Conservation (phyloP, 2,113 vertebrate species). For the Halcyon malimbica region DNA sequence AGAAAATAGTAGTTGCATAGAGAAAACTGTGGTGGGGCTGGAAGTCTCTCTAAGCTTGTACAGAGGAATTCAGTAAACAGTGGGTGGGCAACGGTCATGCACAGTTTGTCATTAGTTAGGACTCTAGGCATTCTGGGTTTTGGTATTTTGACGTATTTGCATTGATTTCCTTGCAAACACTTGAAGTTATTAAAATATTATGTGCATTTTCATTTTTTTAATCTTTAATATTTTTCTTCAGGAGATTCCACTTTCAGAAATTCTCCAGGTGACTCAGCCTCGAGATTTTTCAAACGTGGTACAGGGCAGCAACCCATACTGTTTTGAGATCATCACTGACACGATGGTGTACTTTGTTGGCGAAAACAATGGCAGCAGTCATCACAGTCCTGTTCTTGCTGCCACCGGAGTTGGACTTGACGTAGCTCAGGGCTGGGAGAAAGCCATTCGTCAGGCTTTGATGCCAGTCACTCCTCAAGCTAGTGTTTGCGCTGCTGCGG, state of each 20-base stretch:
- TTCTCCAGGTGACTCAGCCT: constrained; percentile 91
- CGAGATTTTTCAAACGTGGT: constrained; percentile 85
- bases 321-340: constrained; percentile 98
- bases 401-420: constrained; percentile 92
- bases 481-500: constrained; percentile 86
- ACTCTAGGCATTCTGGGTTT: background rate
- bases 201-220: constrained; percentile 38
- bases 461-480: constrained; percentile 98
- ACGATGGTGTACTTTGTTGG: constrained; percentile 98
- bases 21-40: background rate
- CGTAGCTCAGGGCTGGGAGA: constrained; percentile 96
- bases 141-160: background rate
- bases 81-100: background rate
- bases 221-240: constrained; percentile 72
- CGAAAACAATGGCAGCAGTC: constrained; percentile 88
- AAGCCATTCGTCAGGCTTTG: constrained; percentile 95
- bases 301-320: constrained; percentile 94
- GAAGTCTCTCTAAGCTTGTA: background rate
- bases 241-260: constrained; percentile 99
- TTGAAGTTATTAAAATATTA: background rate
- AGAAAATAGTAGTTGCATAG: background rate
- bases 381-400: constrained; percentile 88
- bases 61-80: background rate
- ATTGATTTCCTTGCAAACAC: background rate
- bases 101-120: background rate